Evolutionary conservation across 2,888 invertebrate species (phyloP), one percentile per base, ranked within the genome.

Genomic region (Cheilosia grossa): DNA sequence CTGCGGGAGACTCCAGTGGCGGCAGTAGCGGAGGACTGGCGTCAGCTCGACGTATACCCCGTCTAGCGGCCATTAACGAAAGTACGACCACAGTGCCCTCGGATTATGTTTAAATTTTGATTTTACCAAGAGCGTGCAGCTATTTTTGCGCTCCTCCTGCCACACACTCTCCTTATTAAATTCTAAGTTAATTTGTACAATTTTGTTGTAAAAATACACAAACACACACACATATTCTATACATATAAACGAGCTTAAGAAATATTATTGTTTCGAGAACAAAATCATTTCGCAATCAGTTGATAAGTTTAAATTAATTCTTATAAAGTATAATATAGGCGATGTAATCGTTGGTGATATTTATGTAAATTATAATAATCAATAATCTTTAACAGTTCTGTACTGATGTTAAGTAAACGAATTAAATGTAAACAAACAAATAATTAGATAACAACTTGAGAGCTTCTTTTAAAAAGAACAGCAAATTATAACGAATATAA

Each of bases 41-140:
- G 47, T 89, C 91, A 51, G 89, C 92, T 72, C 89, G 93, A 53
- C 91, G 92, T 87, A 91, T 92, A 88, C 90, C 91, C 83, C 90
- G 92, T 82, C 89, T 94, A 88, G 93, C 94, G 51, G 93, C 94
- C 69, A 94, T 94, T 87, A 93, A 93, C 89, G 94, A 94, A 91
- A 93, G 93, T 87, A 91, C 92, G 87, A 93, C 92, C 88, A 93
- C 92, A 88, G 92, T 92, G 88, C 94, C 94, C 88, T 94, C 94
- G 53, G 94, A 94, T 89, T 94, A 94, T 90, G 94, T 94, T 88
- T 92, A 89, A 90, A 67, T 59, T 87, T 67, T 79, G 56, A 24
- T 21, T 80, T 59, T 30, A 24, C 1, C 37, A 49, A 54, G 47
- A 33, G 51, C 13, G 64, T 53, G 40, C 9, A 21, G 33, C 47